Conservation (phyloP, 1,140 invertebrate genomes). For the Homalodisca vitripennis region DNA sequence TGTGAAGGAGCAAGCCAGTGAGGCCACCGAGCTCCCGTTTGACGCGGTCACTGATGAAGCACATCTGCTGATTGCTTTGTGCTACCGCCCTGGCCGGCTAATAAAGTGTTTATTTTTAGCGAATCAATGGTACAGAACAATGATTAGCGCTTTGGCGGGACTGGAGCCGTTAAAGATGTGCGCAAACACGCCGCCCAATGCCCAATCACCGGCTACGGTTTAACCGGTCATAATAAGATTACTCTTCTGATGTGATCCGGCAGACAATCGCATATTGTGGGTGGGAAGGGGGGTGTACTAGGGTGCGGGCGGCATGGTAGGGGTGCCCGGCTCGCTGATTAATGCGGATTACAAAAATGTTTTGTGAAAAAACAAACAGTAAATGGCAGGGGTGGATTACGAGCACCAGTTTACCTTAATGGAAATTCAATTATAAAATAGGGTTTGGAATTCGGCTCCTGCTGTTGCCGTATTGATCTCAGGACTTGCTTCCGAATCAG, state of each 20-base stretch:
- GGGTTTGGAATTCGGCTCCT: background rate
- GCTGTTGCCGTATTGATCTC: no score
- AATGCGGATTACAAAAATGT: slow-evolving; percentile 25
- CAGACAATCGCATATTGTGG: background rate
- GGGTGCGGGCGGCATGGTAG: background rate
- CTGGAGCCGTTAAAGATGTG: slow-evolving; percentile 14
- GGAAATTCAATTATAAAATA: slow-evolving; percentile 7
- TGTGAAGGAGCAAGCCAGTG: no score
- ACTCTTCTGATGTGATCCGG: slow-evolving; percentile 14
- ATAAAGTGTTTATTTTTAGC: slow-evolving; percentile 22
- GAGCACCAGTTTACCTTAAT: slow-evolving; percentile 12
- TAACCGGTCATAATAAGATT: slow-evolving; percentile 17
- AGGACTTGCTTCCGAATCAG: no score
- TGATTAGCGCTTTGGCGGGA: slow-evolving; percentile 7
- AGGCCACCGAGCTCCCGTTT: background rate
- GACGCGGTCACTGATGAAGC: background rate
- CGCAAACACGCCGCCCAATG: background rate
- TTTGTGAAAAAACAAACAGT: slow-evolving; percentile 23
- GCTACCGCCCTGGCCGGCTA: background rate
- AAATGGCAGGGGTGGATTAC: slow-evolving; percentile 23
- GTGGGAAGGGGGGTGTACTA: no score
- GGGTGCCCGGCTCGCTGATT: background rate
- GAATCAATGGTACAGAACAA: slow-evolving; percentile 18
- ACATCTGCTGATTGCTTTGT: slow-evolving; percentile 13
- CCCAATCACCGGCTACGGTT: slow-evolving; percentile 16